A percentile compares a stretch with the other conserved stretches of the same genome.
phyloP scores from a whole-genome alignment of 2,113 vertebrate genomes.

The Pangasianodon hypophthalmus region DNA sequence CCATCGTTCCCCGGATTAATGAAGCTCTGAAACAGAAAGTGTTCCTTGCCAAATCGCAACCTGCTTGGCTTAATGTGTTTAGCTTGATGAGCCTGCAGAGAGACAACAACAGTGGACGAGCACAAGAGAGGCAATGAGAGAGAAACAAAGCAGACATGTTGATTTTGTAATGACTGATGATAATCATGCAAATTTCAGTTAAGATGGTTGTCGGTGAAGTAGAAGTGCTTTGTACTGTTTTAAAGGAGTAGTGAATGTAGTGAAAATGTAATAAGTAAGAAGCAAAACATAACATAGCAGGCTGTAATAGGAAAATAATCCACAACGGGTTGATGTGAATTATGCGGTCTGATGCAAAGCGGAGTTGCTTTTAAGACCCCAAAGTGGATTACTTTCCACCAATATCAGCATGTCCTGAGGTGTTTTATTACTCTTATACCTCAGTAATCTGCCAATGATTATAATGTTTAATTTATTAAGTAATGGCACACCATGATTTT shows the following conservation, averaged over 20 bases:
- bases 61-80: slow-evolving; percentile 35
- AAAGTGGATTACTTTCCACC: neutral
- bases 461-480: neutral
- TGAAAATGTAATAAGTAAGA: neutral
- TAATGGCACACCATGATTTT: neutral
- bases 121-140: neutral
- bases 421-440: neutral
- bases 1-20: slow-evolving; percentile 47
- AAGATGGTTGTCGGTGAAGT: neutral
- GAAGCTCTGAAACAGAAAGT: slow-evolving; percentile 46
- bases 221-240: neutral
- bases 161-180: slow-evolving; percentile 5
- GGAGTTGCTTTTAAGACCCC: neutral
- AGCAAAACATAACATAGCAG: neutral
- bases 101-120: slow-evolving; percentile 15
- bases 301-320: neutral
- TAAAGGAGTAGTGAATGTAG: neutral
- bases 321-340: neutral
- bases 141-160: slow-evolving; percentile 7
- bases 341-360: too few species aligned
- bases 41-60: slow-evolving; percentile 37
- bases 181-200: slow-evolving; percentile 5
- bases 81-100: slow-evolving; percentile 45
- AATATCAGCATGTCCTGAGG: neutral
- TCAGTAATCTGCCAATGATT: neutral